Base-by-base conservation (phyloP, 2,888 invertebrate species). In the Drosophila niveifrons region DNA sequence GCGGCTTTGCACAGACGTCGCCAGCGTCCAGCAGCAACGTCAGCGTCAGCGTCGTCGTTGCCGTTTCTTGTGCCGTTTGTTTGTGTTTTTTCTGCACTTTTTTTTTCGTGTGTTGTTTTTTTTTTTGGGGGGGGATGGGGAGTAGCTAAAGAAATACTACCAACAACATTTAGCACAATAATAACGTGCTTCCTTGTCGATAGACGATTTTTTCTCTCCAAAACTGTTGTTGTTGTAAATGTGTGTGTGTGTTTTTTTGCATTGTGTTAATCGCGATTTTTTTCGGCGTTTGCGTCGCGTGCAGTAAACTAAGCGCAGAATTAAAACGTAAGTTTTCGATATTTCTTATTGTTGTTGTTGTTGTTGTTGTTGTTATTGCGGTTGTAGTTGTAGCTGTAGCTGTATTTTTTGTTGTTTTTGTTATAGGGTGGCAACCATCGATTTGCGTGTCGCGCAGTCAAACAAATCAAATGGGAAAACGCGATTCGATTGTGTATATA, bases 151-250 rank as follows among this genome's bases (percentile, higher is more conserved):
- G 51, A 43, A 36, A 72, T 61, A 53, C 48, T 41, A 66, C 61
- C 36, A 51, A 65, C 48, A 63, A 41, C 34, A 58, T 69, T 70
- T 75, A 72, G 75, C 75, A 88, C 82, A 48, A 48, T 56, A 82
- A 85, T 71, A 82, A 83, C 83, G 87, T 86, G 83, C 83, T 88
- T 88, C 80, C 88, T 80, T 73, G 87, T 81, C 75, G 57, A 65
- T 75, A 67, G 59, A 65, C 62, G 23, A 41, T 51, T 46, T 52
- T 62, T 64, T 47, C 15, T 31, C 31, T 17, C 1, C 6, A 23
- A 13, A 48, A 47, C 15, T 51, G 50, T 29, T 52, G 31, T 51
- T 58, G 47, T 44, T 59, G 47, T 56, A 41, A 55, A 46, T 41
- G 9, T 66, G 46, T 66, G 29, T 31, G 29, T 48, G 46, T 52